phyloP scores from a whole-genome alignment of 92 coral and sea anemone species.

The Ricordea florida region DNA sequence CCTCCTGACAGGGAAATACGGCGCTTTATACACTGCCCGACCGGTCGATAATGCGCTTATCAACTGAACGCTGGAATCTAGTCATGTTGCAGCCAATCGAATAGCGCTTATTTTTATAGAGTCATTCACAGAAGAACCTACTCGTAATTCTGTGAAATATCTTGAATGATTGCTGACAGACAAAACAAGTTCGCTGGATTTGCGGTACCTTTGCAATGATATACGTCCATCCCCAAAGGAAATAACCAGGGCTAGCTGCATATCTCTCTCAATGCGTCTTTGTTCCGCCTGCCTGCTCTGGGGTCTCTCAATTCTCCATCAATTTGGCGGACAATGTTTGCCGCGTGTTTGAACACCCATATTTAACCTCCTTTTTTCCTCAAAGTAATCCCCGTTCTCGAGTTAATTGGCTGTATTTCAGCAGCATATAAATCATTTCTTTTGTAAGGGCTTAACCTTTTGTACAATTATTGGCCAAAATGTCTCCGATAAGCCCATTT shows the following conservation, averaged over 20 bases:
- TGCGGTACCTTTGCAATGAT: slow-evolving; percentile 41
- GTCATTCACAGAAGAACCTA: background rate
- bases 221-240: slow-evolving; percentile 11
- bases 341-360: too few species aligned
- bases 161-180: slow-evolving; percentile 25
- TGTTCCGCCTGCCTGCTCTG: slow-evolving; percentile 4
- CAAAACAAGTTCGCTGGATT: slow-evolving; percentile 4
- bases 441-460: slow-evolving; percentile 12
- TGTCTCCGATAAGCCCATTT: too few species aligned
- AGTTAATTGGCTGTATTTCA: too few species aligned
- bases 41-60: slow-evolving; percentile 22
- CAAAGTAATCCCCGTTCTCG: too few species aligned
- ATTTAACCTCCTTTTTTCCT: too few species aligned
- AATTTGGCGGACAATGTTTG: background rate
- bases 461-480: background rate
- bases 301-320: background rate
- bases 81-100: slow-evolving; percentile 15
- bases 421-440: slow-evolving; percentile 29
- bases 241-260: slow-evolving; percentile 17
- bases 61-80: background rate
- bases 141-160: slow-evolving; percentile 1
- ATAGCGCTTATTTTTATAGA: background rate
- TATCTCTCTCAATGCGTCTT: slow-evolving; percentile 3
- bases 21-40: slow-evolving; percentile 30
- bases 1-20: slow-evolving; percentile 41